Evolutionary conservation across 92 coral and sea anemone species (phyloP).

Genomic region (Scolanthus callimorphus): DNA sequence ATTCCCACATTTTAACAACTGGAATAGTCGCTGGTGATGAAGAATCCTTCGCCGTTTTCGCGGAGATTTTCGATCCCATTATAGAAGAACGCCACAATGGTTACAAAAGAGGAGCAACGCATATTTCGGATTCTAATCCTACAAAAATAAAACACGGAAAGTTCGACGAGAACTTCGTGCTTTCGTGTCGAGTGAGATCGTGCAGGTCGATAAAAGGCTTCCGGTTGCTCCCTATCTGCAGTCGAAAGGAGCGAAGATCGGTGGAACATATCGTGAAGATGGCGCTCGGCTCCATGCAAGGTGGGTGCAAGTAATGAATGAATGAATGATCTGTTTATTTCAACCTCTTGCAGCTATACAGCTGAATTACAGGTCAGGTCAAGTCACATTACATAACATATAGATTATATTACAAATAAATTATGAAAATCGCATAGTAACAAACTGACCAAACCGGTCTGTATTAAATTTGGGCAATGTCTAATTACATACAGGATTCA

Average conservation of each 20-base stretch:
- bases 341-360: no score
- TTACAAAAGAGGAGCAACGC: slow-evolving; percentile 27
- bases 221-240: slow-evolving; percentile 31
- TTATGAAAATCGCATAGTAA: no score
- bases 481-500: no score
- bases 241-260: slow-evolving; percentile 39
- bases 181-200: slow-evolving; percentile 49
- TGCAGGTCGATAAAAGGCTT: slow-evolving; percentile 53
- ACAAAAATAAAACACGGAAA: slow-evolving; percentile 53
- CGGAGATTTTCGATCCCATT: slow-evolving; percentile 48
- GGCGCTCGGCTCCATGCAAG: slow-evolving; percentile 43
- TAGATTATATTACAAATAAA: no score
- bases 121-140: slow-evolving; percentile 39
- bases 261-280: slow-evolving; percentile 34
- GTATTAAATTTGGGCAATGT: no score
- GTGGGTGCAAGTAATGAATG: slow-evolving; percentile 15
- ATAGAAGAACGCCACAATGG: slow-evolving; percentile 68
- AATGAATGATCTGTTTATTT: no score
- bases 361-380: no score
- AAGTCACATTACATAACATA: no score
- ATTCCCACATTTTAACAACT: slow-evolving; percentile 27
- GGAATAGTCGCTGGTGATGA: slow-evolving; percentile 63
- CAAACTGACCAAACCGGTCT: no score
- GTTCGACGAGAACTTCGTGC: slow-evolving; percentile 53
- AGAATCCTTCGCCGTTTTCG: slow-evolving; percentile 28